A percentile compares a stretch with the other conserved stretches of the same genome.
phyloP scores from a whole-genome alignment of 2,888 invertebrate genomes.

The Pristionchus exspectatus region DNA sequence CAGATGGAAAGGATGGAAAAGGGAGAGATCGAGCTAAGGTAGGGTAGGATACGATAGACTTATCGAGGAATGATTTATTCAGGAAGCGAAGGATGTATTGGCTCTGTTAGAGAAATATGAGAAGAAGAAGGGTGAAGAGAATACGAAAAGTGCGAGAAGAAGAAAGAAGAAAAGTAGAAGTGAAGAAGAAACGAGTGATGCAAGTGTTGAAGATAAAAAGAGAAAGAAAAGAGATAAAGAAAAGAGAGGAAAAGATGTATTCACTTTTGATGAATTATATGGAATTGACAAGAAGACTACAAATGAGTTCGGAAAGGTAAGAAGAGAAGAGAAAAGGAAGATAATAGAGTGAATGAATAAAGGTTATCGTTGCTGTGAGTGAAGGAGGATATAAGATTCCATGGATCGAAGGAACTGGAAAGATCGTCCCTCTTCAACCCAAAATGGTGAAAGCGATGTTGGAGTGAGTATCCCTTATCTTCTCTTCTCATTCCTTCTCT shows the following conservation, averaged over 20 bases:
- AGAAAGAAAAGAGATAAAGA: not conserved
- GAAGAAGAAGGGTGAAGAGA: constrained; percentile 14
- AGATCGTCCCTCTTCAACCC: constrained; percentile 2
- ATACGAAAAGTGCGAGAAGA: not conserved
- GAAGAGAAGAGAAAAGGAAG: not conserved
- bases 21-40: constrained; percentile 6
- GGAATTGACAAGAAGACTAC: constrained; percentile 12
- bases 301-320: constrained; percentile 7
- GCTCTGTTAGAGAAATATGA: constrained; percentile 2
- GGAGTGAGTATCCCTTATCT: not conserved
- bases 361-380: constrained; percentile 17
- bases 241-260: constrained; percentile 11
- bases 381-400: constrained; percentile 36
- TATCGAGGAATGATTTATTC: not conserved
- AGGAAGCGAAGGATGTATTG: constrained; percentile 23
- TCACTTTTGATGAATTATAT: constrained; percentile 19
- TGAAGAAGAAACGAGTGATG: not conserved
- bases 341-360: not conserved
- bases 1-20: constrained; percentile 13
- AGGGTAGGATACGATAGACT: not conserved
- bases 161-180: not conserved
- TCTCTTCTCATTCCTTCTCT: not conserved
- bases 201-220: not conserved
- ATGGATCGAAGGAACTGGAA: constrained; percentile 14
- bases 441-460: constrained; percentile 25